Evolutionary conservation across 1,140 invertebrate species (phyloP), one percentile per base, ranked within the genome.

Genomic region (Aphaenogaster ashmeadi): DNA sequence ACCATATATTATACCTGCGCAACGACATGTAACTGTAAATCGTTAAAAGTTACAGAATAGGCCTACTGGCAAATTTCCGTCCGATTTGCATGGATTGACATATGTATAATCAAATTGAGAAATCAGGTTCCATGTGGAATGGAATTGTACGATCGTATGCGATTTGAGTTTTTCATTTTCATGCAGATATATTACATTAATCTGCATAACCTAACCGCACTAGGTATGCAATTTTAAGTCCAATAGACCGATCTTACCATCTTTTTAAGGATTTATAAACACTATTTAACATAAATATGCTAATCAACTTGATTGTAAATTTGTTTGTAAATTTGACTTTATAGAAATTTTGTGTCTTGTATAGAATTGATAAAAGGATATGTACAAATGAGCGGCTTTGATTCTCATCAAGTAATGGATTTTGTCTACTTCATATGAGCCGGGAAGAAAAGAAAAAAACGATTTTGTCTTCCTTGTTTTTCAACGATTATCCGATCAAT

Each of bases 321-420:
- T 52, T 52, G 50, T 64, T 6, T 50, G 1, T 47, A 5, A 74
- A 74, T 27, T 74, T 36, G 38, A 77, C 3, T 60, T 62, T 50
- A 18, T 15, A 18, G 27, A 52, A 66, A 41, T 38, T 41, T n/a
- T 64, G 27, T n/a, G n/a, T 66, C n/a, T 58, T n/a, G 5, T 13
- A 44, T 13, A 44, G 1, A 69, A 27, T 27, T 56, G 41, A 66
- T 44, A 67, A 38, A 88, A 84, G 47, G 21, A 47, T 38, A 91
- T 88, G 67, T 75, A 91, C 87, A 87, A 94, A 91, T 92, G 90
- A 93, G 90, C 83, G 91, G 93, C 90, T 27, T 27, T 27, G 27
- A 89, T 89, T 87, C 84, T 88, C 78, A 72, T 84, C 50, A 56
- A 88, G 92, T 94, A 92, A 93, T 94, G 91, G 89, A 93, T 56